Base-by-base conservation (phyloP, 2,888 invertebrate genomes). In the Polydrusus tereticollis region DNA sequence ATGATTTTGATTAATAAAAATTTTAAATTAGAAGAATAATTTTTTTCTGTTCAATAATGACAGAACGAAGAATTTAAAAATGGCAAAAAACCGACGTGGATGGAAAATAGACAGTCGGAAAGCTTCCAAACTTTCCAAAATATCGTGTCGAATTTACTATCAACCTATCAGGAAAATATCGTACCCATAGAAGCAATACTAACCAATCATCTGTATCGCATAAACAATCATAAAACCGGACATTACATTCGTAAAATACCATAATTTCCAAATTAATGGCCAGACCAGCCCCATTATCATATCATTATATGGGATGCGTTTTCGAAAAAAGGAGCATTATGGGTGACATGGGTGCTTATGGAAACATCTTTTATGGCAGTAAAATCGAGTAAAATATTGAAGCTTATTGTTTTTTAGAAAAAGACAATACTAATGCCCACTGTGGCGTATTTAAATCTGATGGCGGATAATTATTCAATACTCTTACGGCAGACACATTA, bases 201-300 rank as follows among this genome's bases (percentile, higher is more conserved):
- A 85, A 86, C 85, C 85, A 85, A 86, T 86, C 85, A 86, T 85
- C 80, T 84, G 83, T 83, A 85, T 81, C 85, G 79, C 85, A 86
- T 86, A 86, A 86, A 86, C 81, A 85, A 85, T 82, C 84, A 85
- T 85, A 86, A 85, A 85, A 84, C 81, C 82, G 78, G 83, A 84
- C 85, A 78, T 84, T 83, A 84, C 83, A 81, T 81, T 78, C 84
- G 82, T 85, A 84, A 85, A 85, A 83, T 84, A 83, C 83, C 80
- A 84, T 84, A 82, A 83, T 84, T 83, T 82, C 81, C 79, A 83
- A 83, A 84, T 84, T 85, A 85, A 85, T 84, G 83, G 77, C 80
- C 82, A 80, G 81, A 75, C 74, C 77, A 78, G 80, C 78, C 79
- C 78, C 82, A 82, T 83, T 83, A 83, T 83, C 83, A 83, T 83